A percentile compares a stretch with the other conserved stretches of the same genome.
Conservation (phyloP, 92 coral and sea anemone species). For the Bergia sp. region DNA sequence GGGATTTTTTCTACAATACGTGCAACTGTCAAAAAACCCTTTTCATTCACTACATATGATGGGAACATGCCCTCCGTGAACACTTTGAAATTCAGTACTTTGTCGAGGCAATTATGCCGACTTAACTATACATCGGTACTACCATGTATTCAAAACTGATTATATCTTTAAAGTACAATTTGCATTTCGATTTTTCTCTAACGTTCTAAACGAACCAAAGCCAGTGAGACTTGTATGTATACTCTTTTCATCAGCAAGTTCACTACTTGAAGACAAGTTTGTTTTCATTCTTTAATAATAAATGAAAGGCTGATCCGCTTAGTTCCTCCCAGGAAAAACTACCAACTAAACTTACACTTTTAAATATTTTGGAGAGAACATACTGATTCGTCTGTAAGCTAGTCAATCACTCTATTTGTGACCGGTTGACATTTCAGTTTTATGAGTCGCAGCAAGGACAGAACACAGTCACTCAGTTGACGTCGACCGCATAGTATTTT, state of each 20-base stretch:
- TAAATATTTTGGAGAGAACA: not conserved
- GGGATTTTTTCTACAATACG: not conserved
- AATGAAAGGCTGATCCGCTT: not conserved
- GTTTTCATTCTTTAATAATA: not conserved
- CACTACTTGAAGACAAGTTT: not conserved
- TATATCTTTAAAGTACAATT: too few species aligned
- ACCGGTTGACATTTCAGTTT: not conserved
- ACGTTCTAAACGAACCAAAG: not conserved
- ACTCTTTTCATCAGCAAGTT: not conserved
- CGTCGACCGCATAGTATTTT: not conserved
- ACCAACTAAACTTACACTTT: not conserved
- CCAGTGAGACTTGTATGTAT: not conserved
- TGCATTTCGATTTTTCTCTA: not conserved
- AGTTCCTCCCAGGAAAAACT: not conserved
- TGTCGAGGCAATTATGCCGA: not conserved
- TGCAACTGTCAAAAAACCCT: not conserved
- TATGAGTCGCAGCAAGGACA: not conserved
- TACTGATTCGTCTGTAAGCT: not conserved
- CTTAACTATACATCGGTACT: not conserved
- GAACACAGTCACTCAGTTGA: not conserved
- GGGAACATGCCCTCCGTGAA: not conserved
- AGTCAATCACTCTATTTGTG: not conserved
- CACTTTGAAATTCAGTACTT: not conserved
- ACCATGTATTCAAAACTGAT: not conserved
- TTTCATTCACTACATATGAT: not conserved